Conservation (phyloP, 2,888 invertebrate species). For the Zaprionus lineosus region DNA sequence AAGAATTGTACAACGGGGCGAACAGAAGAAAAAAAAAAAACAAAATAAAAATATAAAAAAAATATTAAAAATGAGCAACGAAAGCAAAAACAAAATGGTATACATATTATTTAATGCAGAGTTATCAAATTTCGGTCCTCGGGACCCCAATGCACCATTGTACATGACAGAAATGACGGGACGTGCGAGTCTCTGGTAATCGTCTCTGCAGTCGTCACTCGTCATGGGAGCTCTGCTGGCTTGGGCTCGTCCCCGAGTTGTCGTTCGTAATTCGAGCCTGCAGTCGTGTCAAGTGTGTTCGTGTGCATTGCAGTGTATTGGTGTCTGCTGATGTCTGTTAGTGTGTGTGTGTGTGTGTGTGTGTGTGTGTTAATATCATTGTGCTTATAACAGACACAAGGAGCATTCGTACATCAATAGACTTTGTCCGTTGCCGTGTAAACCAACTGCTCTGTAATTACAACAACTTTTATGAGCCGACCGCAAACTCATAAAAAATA, state of each 20-base stretch:
- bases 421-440: conserved; percentile 4
- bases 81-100: conserved; percentile 62
- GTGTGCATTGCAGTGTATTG: conserved; percentile 35
- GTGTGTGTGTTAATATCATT: conserved; percentile 15
- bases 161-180: conserved; percentile 49
- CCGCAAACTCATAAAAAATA: conserved; percentile 52
- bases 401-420: conserved; percentile 30
- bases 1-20: too few relatives aligned
- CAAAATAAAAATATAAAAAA: neutral
- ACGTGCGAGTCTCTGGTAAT: conserved; percentile 27
- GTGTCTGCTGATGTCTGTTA: neutral
- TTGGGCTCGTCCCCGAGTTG: conserved; percentile 40
- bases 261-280: conserved; percentile 64
- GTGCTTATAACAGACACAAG: conserved; percentile 56
- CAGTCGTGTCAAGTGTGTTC: conserved; percentile 69
- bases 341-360: conserved; percentile 37
- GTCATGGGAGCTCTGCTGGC: conserved; percentile 50
- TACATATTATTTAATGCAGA: conserved; percentile 72
- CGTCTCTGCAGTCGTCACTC: conserved; percentile 37
- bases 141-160: conserved; percentile 31
- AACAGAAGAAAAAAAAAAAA: neutral
- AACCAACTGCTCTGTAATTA: conserved; percentile 33
- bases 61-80: conserved; percentile 17
- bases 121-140: conserved; percentile 65
- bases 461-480: conserved; percentile 37